Evolutionary conservation across 2,888 invertebrate genomes (phyloP).

Genomic region (Napeogenes sylphis): DNA sequence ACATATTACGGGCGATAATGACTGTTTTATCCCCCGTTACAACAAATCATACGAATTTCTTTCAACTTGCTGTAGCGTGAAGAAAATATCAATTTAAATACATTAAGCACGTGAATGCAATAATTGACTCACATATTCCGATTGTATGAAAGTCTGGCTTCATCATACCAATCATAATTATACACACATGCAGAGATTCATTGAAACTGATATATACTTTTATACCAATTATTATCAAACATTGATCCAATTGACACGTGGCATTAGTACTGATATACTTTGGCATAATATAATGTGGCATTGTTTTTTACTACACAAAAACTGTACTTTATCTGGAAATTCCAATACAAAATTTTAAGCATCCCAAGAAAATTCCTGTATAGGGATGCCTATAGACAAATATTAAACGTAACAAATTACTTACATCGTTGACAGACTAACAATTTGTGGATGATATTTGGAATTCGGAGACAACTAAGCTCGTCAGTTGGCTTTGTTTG

Average conservation of each 20-base stretch:
- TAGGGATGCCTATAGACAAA: constrained; percentile 27
- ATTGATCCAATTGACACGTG: no score
- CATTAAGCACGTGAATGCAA: constrained; percentile 29
- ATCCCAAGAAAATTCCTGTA: constrained; percentile 6
- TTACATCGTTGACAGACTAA: constrained; percentile 51
- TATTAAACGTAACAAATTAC: constrained; percentile 46
- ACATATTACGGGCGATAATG: background rate
- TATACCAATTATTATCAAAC: no score
- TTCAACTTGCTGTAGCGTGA: constrained; percentile 25
- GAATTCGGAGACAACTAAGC: constrained; percentile 55
- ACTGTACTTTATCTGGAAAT: background rate
- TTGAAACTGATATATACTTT: constrained; percentile 18
- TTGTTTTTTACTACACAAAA: no score
- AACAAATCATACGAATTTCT: constrained; percentile 19
- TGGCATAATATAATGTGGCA: no score
- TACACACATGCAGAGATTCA: constrained; percentile 31
- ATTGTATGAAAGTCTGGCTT: constrained; percentile 35
- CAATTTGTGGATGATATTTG: constrained; percentile 51
- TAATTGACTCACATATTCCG: constrained; percentile 32
- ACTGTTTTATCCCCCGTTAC: constrained; percentile 7
- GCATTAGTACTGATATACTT: no score
- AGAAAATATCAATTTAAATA: constrained; percentile 25
- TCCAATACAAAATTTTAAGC: background rate
- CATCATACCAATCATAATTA: constrained; percentile 34
- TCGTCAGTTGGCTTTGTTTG: constrained; percentile 64